phyloP scores from a whole-genome alignment of 2,888 invertebrate genomes.

The Sminthurides aquaticus region DNA sequence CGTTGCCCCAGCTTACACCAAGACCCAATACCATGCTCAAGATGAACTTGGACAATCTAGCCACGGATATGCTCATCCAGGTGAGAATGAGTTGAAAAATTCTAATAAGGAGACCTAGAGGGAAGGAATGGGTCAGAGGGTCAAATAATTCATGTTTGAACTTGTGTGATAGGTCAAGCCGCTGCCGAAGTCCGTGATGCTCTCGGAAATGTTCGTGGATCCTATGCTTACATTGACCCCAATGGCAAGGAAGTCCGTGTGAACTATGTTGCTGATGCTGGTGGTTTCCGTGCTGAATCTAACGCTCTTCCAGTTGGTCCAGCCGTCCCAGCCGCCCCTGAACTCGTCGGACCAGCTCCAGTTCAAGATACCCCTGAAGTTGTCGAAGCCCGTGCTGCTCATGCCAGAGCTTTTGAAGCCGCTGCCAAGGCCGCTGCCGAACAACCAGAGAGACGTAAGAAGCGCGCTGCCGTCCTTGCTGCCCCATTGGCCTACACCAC shows the following conservation, averaged over 20 bases:
- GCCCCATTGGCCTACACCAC: conserved; percentile 37
- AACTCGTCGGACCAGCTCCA: conserved; percentile 35
- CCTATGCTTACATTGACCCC: conserved; percentile 48
- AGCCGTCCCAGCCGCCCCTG: conserved; percentile 25
- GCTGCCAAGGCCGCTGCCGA: conserved; percentile 46
- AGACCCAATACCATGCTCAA: conserved; percentile 53
- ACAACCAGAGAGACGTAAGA: conserved; percentile 22
- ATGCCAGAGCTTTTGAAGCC: conserved; percentile 46
- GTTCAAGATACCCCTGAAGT: conserved; percentile 51
- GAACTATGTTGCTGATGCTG: conserved; percentile 50
- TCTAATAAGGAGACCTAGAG: no score
- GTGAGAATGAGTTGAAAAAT: not conserved
- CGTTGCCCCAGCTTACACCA: conserved; percentile 34
- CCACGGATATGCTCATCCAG: conserved; percentile 23
- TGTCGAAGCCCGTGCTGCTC: conserved; percentile 49
- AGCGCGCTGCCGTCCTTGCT: conserved; percentile 37
- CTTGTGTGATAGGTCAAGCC: conserved; percentile 38
- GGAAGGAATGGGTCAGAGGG: no score
- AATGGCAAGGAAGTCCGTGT: conserved; percentile 48
- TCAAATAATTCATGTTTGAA: no score
- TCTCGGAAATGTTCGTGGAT: conserved; percentile 40
- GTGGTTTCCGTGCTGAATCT: conserved; percentile 48
- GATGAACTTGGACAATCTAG: conserved; percentile 53
- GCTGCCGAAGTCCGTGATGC: conserved; percentile 41
- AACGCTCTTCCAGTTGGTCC: conserved; percentile 48